Conservation (phyloP, 2,797 vertebrate genomes). For the Leontopithecus rosalia region DNA sequence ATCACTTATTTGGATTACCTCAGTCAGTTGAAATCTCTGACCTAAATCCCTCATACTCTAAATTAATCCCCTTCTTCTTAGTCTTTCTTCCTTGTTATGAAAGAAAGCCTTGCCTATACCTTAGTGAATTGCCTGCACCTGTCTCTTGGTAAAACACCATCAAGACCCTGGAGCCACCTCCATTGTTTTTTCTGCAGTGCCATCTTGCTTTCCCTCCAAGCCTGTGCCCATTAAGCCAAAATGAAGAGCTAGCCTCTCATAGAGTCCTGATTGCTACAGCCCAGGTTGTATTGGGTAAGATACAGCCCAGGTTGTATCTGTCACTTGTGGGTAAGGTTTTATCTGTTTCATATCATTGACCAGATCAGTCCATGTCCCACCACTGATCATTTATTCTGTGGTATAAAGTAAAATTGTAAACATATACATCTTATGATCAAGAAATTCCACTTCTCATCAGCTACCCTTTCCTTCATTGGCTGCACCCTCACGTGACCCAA, state of each 20-base stretch:
- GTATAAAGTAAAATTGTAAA: no score
- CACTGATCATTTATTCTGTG: background rate
- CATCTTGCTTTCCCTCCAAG: background rate
- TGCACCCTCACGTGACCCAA: background rate
- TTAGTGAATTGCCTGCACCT: background rate
- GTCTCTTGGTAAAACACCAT: background rate
- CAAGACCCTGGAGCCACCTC: background rate
- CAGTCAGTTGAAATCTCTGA: background rate
- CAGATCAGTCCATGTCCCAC: background rate
- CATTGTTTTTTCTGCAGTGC: no score
- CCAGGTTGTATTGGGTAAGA: background rate
- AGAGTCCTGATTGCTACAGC: background rate
- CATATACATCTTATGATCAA: no score
- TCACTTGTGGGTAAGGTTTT: background rate
- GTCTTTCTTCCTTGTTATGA: background rate
- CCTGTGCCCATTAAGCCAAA: background rate
- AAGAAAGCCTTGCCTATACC: background rate
- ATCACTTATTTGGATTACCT: background rate
- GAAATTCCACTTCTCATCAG: no score
- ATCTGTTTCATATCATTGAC: background rate
- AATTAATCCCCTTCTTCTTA: background rate
- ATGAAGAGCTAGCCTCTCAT: background rate
- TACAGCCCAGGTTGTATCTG: no score
- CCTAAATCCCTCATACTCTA: background rate
- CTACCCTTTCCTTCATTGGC: background rate